Evolutionary conservation across 1,140 invertebrate species (phyloP), one percentile per base, ranked within the genome.

Genomic region (Zaprionus kolodkinae): DNA sequence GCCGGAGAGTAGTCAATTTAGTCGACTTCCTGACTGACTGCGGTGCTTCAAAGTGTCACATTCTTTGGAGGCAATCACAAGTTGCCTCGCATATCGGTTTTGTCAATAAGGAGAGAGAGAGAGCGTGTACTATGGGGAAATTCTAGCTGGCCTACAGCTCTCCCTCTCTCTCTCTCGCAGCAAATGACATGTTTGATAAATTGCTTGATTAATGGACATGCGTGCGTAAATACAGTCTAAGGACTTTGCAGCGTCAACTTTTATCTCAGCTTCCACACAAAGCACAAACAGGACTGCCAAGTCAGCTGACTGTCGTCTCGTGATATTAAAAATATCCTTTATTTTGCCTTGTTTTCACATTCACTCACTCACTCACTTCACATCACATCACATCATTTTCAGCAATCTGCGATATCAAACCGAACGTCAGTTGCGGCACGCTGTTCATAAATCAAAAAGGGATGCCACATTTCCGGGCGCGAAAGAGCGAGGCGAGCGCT

Each of bases 121-220:
- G 27, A 30, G 36, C 43, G 36, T 17, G 21, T 43, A 6, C 40
- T 43, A 27, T 27, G 21, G 63, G 45, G 45, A 35, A 57, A 38
- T 57, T 61, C 40, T 45, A 45, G 40, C 15, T 15, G 36, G 27
- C 35, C 11, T 3, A 15, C 30, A 3, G 35, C 59, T 15, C 13
- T 30, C 40, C 11, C 13, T 17, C 11, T 15, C 2, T 36, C 35
- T 48, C 30, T 38, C 30, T 21, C 33, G 27, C 30, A 33, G 27
- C 55, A 55, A 60, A 76, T 89, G 84, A 89, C 84, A 89, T 88
- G 85, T 85, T 84, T 88, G 85, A 88, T 88, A 88, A 89, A 88
- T 88, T 84, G 75, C 83, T 89, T 89, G 84, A 88, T 88, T 88
- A 88, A 88, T 89, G 85, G 84, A 78, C 74, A 71, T 74, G 79